Evolutionary conservation across 2,888 invertebrate genomes (phyloP), one percentile per base, ranked within the genome.

Genomic region (Geophilus truncorum): DNA sequence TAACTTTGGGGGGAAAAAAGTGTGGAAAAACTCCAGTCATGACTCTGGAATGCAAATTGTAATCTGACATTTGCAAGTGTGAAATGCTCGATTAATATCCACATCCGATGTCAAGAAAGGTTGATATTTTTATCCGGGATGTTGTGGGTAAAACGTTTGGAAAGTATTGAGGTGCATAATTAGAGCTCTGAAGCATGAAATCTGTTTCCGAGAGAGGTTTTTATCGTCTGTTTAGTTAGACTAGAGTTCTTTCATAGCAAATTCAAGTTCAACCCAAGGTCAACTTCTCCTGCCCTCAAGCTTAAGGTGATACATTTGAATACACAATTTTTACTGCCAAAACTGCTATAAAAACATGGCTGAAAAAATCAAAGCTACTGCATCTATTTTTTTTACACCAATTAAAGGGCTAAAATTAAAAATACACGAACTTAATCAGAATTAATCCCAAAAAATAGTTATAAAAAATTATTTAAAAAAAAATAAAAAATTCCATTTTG

Each of bases 161-260:
- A 57, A 12, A 57, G 57, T 57, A 57, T 57, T 21, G 5, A 57
- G 10, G 21, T 21, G 57, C 57, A 57, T 57, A 57, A 57, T 57
- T 57, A 57, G 21, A 7, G 57, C 57, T 57, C 57, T 57, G 21
- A 10, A 57, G 7, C 57, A 57, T 57, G 57, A 57, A 57, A 57
- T 57, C 57, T 57, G 21, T 57, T 57, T 57, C 57, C 57, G 57
- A 57, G 57, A 57, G 57, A 57, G 23, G 57, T 57, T 57, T 40
- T 57, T 57, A 57, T 57, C 57, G 23, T 57, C 57, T 57, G 57
- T 57, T 57, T 57, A 57, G 57, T 57, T 57, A 57, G 57, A 57
- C 57, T 57, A 57, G 57, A 57, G 21, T 57, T 57, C 21, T 57
- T 57, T 57, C 57, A 57, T 57, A 21, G 21, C 15, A 57, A 57